Evolutionary conservation across 1,140 invertebrate genomes (phyloP).

Genomic region (Rhopalosiphum padi): DNA sequence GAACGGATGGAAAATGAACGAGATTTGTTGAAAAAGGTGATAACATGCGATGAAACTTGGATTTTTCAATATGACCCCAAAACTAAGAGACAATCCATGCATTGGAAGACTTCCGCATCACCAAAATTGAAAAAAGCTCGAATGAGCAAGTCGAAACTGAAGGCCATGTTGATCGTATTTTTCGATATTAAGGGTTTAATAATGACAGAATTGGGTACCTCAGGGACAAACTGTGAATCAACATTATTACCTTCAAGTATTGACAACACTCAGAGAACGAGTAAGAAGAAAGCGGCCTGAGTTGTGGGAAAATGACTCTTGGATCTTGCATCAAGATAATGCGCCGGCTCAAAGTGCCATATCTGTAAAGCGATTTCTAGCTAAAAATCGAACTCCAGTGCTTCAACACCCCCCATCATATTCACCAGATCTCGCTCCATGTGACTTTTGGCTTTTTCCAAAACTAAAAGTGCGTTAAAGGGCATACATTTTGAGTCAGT

Average conservation of each 20-base stretch:
- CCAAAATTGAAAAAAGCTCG: conserved; percentile 60
- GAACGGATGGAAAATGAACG: conserved; percentile 56
- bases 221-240: conserved; percentile 62
- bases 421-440: conserved; percentile 60
- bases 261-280: conserved; percentile 60
- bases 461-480: conserved; percentile 56
- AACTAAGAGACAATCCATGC: conserved; percentile 58
- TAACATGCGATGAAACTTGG: conserved; percentile 59
- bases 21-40: conserved; percentile 57
- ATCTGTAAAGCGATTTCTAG: conserved; percentile 59
- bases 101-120: conserved; percentile 58
- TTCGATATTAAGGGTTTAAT: conserved; percentile 61
- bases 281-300: conserved; percentile 58
- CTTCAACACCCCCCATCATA: conserved; percentile 59
- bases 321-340: conserved; percentile 43
- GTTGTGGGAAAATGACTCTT: conserved; percentile 58
- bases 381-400: conserved; percentile 55
- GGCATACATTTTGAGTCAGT: conserved; percentile 49
- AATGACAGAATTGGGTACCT: conserved; percentile 61
- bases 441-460: conserved; percentile 60
- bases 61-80: conserved; percentile 56
- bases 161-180: conserved; percentile 62
- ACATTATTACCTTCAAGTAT: conserved; percentile 61
- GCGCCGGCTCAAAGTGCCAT: conserved; percentile 56
- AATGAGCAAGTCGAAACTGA: conserved; percentile 59